Conservation (phyloP, 1,140 invertebrate genomes). For the Rhopalosiphum maidis region DNA sequence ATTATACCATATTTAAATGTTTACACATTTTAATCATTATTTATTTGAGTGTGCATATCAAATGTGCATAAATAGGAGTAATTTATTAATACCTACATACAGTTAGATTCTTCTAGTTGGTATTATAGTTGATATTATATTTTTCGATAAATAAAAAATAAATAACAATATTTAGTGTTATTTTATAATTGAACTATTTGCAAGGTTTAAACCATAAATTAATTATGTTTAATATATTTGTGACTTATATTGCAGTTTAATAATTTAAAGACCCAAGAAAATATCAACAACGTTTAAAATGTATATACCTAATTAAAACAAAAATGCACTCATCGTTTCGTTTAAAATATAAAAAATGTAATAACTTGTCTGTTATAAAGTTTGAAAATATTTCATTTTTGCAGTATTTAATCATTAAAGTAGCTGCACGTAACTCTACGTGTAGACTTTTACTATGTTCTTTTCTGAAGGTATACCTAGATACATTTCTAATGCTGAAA, state of each 20-base stretch:
- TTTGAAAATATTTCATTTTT: background rate
- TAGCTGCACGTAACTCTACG: background rate
- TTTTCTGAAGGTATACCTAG: background rate
- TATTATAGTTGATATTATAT: background rate
- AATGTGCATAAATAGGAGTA: background rate
- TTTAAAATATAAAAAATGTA: background rate
- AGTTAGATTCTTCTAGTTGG: background rate
- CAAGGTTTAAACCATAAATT: background rate
- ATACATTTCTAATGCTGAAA: background rate
- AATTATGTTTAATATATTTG: background rate
- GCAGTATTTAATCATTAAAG: background rate
- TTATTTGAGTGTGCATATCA: background rate
- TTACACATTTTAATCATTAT: background rate
- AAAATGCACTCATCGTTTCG: background rate
- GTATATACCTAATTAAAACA: background rate
- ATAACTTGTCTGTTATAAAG: background rate
- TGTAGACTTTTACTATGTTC: background rate
- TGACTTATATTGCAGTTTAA: background rate
- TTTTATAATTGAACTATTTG: background rate
- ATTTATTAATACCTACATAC: background rate
- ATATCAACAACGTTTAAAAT: background rate
- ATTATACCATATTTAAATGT: background rate
- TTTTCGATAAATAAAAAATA: background rate
- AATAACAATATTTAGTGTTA: background rate
- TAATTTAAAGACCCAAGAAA: background rate